Evolutionary conservation across 2,888 invertebrate species (phyloP).

Genomic region (Philereme vetulata): DNA sequence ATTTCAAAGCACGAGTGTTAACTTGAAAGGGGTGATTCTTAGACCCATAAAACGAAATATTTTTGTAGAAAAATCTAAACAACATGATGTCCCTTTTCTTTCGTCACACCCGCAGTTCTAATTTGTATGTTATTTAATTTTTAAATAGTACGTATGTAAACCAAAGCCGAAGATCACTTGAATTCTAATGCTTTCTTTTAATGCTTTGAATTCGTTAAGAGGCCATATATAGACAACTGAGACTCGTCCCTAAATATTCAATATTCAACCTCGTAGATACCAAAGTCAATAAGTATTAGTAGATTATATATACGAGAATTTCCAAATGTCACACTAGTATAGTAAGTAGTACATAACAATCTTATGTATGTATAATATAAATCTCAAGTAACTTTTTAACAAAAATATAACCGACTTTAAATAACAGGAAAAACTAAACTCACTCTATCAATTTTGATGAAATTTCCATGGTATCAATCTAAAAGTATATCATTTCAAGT

Average conservation of each 20-base stretch:
- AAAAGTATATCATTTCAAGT: too few relatives aligned
- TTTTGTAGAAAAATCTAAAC: too few relatives aligned
- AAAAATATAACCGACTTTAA: too few relatives aligned
- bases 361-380: too few relatives aligned
- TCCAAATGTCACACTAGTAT: conserved; percentile 20
- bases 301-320: conserved; percentile 23
- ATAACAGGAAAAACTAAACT: too few relatives aligned
- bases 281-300: conserved; percentile 37
- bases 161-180: conserved; percentile 79
- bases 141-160: conserved; percentile 80
- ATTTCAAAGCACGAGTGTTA: too few relatives aligned
- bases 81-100: conserved; percentile 52
- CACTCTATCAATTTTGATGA: too few relatives aligned
- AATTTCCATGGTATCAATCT: too few relatives aligned
- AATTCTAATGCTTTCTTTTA: conserved; percentile 84
- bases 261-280: conserved; percentile 69
- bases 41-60: too few relatives aligned
- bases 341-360: too few relatives aligned
- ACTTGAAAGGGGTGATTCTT: too few relatives aligned
- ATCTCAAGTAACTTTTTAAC: too few relatives aligned
- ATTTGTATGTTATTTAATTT: conserved; percentile 79
- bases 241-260: conserved; percentile 73
- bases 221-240: conserved; percentile 79
- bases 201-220: conserved; percentile 83
- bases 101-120: conserved; percentile 62